Conservation (phyloP, 2,797 vertebrate species). For the Allobates femoralis region DNA sequence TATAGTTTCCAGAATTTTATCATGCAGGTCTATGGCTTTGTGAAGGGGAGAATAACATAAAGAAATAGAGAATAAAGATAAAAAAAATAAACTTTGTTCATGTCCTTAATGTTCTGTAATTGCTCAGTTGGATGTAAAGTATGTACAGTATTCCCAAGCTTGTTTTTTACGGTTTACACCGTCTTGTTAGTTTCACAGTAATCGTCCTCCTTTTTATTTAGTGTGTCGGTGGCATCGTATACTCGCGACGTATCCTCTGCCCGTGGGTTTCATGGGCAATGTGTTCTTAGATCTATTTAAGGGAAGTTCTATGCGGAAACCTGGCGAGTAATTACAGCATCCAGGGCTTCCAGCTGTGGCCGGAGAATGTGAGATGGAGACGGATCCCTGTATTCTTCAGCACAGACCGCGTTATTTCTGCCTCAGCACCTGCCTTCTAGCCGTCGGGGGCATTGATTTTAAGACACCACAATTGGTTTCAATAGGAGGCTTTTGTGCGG, state of each 20-base stretch:
- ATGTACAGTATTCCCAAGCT: not conserved
- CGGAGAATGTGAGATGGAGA: not conserved
- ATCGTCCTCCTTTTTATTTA: not conserved
- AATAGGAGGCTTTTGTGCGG: conserved; percentile 54
- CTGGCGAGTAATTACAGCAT: conserved; percentile 58
- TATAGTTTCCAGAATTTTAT: too few species aligned
- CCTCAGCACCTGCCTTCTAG: conserved; percentile 41
- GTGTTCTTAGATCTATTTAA: conserved; percentile 47
- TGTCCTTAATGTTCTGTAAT: not conserved
- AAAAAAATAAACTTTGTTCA: too few species aligned
- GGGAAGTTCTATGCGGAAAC: conserved; percentile 20
- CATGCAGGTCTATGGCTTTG: too few species aligned
- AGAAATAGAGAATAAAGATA: too few species aligned
- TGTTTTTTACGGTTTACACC: not conserved
- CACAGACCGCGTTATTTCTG: conserved; percentile 47
- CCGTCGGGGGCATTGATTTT: conserved; percentile 58
- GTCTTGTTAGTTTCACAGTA: not conserved
- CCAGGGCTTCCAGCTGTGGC: conserved; percentile 51
- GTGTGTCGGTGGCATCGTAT: not conserved
- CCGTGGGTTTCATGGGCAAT: not conserved
- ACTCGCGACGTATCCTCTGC: not conserved
- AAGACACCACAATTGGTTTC: not conserved
- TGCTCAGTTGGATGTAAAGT: not conserved
- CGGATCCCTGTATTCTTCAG: conserved; percentile 31
- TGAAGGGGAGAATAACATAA: too few species aligned